Evolutionary conservation across 2,797 vertebrate species (phyloP), one percentile per base, ranked within the genome.

Genomic region (Streptopelia turtur): DNA sequence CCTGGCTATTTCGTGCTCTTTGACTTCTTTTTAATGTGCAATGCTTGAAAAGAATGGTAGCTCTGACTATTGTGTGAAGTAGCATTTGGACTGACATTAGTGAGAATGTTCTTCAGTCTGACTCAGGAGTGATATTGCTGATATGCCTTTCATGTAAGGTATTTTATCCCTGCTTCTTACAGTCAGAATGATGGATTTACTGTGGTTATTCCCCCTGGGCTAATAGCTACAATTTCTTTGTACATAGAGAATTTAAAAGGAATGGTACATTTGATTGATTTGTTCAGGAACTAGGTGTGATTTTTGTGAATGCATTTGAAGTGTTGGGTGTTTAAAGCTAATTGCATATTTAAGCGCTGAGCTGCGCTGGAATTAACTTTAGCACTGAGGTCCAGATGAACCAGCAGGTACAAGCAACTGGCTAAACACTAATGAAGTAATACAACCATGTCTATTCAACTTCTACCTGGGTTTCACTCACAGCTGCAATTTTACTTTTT

Each of bases 131-230:
- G 78, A 41, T 47, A 66, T 37, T 57, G 24, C 82, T n/a, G 57
- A 87, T 41, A 33, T 39, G 28, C 50, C n/a, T 80, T 78, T 45
- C 16, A 49, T 20, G 28, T 6, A 35, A 86, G 25, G 50, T 50
- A 47, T 28, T 39, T 81, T 39, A 76, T 60, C 70, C 59, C 35
- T 83, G 71, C 13, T 50, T 15, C 28, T 57, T 65, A 41, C 43
- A 9, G 37, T 71, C 66, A 81, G 45, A 88, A 78, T 91, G 87
- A 92, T 92, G 71, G 75, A 85, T 93, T 92, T 95, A 39, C 90
- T 77, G 37, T 75, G 89, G 94, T 95, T 92, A 77, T 83, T 90
- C 90, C 92, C 91, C 87, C 89, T 64, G 71, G 95, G 93, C 87
- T 94, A 94, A 94, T 87, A 74, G 81, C 49, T 92, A 37, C 60